Percentiles rank a stretch among this genome's conserved stretches.
Evolutionary conservation across 1,140 invertebrate species (phyloP).

Genomic region (Dolichoris vasculosae): DNA sequence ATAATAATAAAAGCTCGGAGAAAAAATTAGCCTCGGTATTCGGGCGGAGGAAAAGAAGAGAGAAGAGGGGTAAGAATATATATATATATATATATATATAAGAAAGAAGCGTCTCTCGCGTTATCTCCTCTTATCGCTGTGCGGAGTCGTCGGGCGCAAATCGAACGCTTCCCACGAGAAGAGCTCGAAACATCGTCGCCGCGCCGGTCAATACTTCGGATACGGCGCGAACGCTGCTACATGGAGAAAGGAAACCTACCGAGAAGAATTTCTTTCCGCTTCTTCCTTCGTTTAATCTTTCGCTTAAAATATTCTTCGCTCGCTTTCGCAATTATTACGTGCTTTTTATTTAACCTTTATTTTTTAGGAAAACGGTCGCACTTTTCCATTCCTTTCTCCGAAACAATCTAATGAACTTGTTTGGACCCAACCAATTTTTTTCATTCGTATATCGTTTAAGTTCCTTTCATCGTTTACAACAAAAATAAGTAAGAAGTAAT

Average conservation of each 20-base stretch:
- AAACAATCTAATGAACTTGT: too few species aligned
- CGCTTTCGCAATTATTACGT: neutral
- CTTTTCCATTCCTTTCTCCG: too few species aligned
- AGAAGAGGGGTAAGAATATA: slow-evolving; percentile 7
- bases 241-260: neutral
- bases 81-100: too few species aligned
- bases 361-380: neutral
- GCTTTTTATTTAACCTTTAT: too few species aligned
- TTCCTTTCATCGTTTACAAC: too few species aligned
- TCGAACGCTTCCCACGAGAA: neutral
- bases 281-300: neutral
- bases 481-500: too few species aligned
- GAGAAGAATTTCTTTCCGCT: neutral
- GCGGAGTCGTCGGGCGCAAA: neutral
- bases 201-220: slow-evolving; percentile 44
- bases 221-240: neutral
- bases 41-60: slow-evolving; percentile 3
- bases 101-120: slow-evolving; percentile 2
- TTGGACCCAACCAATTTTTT: too few species aligned
- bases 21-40: neutral
- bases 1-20: neutral
- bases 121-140: slow-evolving; percentile 45
- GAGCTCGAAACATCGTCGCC: neutral
- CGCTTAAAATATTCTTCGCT: neutral
- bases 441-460: too few species aligned